Percentiles rank a stretch among this genome's conserved stretches.
phyloP scores from a whole-genome alignment of 2,888 invertebrate genomes.

The Lomographa bimaculata region DNA sequence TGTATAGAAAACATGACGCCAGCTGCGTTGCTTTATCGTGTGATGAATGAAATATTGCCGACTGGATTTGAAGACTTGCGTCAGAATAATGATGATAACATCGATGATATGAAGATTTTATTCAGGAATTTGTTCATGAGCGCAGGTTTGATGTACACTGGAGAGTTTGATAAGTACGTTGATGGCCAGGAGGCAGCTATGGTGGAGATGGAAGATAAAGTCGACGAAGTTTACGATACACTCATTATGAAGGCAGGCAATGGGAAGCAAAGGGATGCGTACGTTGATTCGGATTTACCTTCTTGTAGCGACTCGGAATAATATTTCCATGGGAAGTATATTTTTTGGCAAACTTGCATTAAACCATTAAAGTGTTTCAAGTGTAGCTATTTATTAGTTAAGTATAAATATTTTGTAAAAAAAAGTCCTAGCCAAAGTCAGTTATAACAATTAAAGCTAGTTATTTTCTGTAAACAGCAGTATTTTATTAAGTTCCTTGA shows the following conservation, averaged over 20 bases:
- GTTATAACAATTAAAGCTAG: too few relatives aligned
- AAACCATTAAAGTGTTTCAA: too few relatives aligned
- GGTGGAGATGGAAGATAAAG: constrained; percentile 26
- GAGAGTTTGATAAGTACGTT: constrained; percentile 9
- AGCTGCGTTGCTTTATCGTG: constrained; percentile 6
- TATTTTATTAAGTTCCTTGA: too few relatives aligned
- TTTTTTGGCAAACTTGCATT: too few relatives aligned
- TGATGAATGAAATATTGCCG: neutral
- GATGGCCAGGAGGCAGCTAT: neutral
- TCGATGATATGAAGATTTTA: neutral
- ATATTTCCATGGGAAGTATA: too few relatives aligned
- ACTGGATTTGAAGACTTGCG: neutral
- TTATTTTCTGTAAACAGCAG: too few relatives aligned
- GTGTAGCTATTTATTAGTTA: too few relatives aligned
- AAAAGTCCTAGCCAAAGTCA: neutral
- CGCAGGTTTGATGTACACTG: neutral
- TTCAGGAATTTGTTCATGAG: constrained; percentile 3
- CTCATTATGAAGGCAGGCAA: constrained; percentile 15
- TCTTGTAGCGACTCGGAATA: constrained; percentile 34
- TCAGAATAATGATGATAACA: neutral
- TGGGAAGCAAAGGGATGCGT: neutral
- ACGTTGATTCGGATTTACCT: constrained; percentile 30
- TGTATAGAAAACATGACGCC: constrained; percentile 34
- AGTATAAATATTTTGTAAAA: too few relatives aligned
- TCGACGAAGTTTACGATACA: constrained; percentile 35